A percentile compares a stretch with the other conserved stretches of the same genome.
phyloP scores from a whole-genome alignment of 2,797 vertebrate species.

The Parauchenoglanis ngamensis region DNA sequence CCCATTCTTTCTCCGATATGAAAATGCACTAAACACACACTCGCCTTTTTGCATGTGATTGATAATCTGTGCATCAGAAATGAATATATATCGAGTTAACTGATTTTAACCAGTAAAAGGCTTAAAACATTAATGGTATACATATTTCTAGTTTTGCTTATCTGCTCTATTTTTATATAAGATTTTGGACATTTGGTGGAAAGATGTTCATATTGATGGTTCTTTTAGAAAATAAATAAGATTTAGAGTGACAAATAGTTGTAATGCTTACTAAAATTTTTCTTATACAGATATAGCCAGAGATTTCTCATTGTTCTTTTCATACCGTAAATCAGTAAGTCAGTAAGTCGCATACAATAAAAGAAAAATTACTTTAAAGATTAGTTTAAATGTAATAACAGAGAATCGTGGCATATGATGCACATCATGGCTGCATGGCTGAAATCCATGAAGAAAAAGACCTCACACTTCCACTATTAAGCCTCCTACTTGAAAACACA shows the following conservation, averaged over 20 bases:
- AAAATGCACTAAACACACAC: slow-evolving; percentile 21
- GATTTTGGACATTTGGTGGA: neutral
- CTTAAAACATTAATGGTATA: neutral
- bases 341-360: neutral
- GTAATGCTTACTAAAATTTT: slow-evolving; percentile 2
- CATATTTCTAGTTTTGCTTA: neutral
- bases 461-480: slow-evolving; percentile 66
- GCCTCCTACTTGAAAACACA: slow-evolving; percentile 28
- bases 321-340: neutral
- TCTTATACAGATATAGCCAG: neutral
- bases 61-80: slow-evolving; percentile 1
- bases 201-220: neutral
- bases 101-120: neutral
- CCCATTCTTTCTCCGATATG: slow-evolving; percentile 39
- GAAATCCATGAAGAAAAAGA: slow-evolving; percentile 62
- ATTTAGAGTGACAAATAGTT: neutral
- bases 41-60: slow-evolving; percentile 24
- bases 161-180: neutral
- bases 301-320: neutral
- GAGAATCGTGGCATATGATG: slow-evolving; percentile 62
- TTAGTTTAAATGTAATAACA: slow-evolving; percentile 53
- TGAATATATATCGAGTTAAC: slow-evolving; percentile 1
- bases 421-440: slow-evolving; percentile 52
- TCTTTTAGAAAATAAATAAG: neutral
- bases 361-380: slow-evolving; percentile 28